Evolutionary conservation across 2,797 vertebrate species (phyloP).

Genomic region (Alectoris magna): DNA sequence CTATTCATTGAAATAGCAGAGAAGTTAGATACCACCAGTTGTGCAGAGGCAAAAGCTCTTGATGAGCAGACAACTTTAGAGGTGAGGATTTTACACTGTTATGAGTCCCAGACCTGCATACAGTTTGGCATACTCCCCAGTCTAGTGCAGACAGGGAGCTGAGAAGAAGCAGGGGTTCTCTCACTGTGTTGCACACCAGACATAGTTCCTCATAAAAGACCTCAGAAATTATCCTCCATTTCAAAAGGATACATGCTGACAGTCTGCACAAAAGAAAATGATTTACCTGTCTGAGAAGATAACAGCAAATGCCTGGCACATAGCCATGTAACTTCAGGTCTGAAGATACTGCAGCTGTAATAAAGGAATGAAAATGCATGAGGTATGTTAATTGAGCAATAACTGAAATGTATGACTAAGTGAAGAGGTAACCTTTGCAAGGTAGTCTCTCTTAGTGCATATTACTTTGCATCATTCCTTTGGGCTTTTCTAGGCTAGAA

Average conservation of each 20-base stretch:
- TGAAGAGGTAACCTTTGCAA: slow-evolving; percentile 55
- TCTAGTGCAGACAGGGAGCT: background rate
- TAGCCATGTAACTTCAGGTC: background rate
- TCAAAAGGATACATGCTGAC: background rate
- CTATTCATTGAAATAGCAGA: background rate
- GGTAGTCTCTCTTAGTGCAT: slow-evolving; percentile 1
- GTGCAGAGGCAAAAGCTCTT: background rate
- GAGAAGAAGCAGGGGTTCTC: background rate
- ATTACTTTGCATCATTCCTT: slow-evolving; percentile 36
- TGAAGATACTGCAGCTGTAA: slow-evolving; percentile 7
- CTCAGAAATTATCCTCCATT: background rate
- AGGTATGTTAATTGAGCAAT: slow-evolving; percentile 57
- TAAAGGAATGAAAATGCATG: slow-evolving; percentile 34
- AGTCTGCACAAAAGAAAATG: background rate
- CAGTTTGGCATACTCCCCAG: background rate
- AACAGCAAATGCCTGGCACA: background rate
- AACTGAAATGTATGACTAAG: slow-evolving; percentile 60
- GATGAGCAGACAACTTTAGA: background rate
- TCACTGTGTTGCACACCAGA: background rate
- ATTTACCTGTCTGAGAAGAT: slow-evolving; percentile 24
- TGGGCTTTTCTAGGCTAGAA: background rate
- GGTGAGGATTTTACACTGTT: background rate
- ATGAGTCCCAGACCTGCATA: background rate
- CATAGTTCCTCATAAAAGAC: background rate
- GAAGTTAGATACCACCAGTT: background rate